Evolutionary conservation across 2,113 vertebrate genomes (phyloP).

Genomic region (Neotragus moschatus): DNA sequence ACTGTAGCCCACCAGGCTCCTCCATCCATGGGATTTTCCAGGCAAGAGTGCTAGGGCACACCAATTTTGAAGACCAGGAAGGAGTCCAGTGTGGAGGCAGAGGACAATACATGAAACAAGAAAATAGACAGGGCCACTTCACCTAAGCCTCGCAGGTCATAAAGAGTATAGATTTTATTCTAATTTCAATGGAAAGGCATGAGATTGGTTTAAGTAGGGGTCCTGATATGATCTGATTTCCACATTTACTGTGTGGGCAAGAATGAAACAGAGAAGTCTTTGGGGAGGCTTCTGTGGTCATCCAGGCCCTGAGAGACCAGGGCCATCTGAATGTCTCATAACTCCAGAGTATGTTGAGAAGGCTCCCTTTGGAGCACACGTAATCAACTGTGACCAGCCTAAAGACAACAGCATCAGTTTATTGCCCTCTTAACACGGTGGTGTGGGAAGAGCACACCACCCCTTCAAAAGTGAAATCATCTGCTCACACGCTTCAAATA

Average conservation of each 20-base stretch:
- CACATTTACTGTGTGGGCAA: background rate
- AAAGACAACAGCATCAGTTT: background rate
- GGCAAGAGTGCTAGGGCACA: too few species aligned
- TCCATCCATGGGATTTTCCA: too few species aligned
- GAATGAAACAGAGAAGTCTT: background rate
- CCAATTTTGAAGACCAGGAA: background rate
- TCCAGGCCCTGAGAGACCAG: background rate
- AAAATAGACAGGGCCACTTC: background rate
- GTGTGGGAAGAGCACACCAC: background rate
- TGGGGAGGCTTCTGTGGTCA: background rate
- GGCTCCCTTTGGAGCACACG: background rate
- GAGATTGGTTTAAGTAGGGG: too few species aligned
- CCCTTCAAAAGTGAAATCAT: background rate
- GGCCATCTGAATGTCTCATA: too few species aligned
- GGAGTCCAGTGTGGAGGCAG: background rate
- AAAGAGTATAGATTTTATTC: background rate
- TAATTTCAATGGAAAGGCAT: background rate
- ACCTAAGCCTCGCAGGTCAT: background rate
- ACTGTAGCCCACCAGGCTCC: too few species aligned
- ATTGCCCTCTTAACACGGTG: background rate
- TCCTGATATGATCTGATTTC: background rate
- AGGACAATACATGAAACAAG: background rate
- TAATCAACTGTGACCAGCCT: background rate
- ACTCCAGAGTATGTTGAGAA: background rate
- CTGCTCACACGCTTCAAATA: slow-evolving; percentile 39